Percentiles rank a stretch among this genome's conserved stretches.
phyloP scores from a whole-genome alignment of 2,797 vertebrate genomes.

The Acanthurus lineatus region DNA sequence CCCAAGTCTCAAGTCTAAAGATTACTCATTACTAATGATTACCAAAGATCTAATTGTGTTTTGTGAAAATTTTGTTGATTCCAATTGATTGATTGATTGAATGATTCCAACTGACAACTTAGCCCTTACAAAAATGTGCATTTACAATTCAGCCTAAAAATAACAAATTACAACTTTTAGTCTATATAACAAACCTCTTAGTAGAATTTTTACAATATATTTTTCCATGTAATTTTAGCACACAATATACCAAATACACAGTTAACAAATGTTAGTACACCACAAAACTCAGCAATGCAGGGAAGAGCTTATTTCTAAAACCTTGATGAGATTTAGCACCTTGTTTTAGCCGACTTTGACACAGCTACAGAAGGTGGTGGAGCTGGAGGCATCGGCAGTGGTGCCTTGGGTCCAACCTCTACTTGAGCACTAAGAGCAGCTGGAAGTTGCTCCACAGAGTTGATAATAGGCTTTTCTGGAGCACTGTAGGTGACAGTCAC shows the following conservation, averaged over 20 bases:
- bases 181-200: too few relatives aligned
- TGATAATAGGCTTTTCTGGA: conserved; percentile 67
- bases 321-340: conserved; percentile 53
- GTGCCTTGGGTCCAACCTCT: conserved; percentile 64
- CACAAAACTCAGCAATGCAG: neutral
- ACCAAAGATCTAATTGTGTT: too few relatives aligned
- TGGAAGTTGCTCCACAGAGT: conserved; percentile 36
- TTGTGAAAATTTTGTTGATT: too few relatives aligned
- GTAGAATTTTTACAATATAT: too few relatives aligned
- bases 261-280: neutral
- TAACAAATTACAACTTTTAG: too few relatives aligned
- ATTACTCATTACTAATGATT: too few relatives aligned
- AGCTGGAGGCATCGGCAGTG: conserved; percentile 80
- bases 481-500: conserved; percentile 44
- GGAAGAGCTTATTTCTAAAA: neutral
- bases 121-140: too few relatives aligned
- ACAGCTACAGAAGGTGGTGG: conserved; percentile 55
- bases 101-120: too few relatives aligned
- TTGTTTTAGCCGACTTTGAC: conserved; percentile 69
- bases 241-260: neutral
- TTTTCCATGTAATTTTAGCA: neutral
- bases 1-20: neutral
- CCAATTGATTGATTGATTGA: too few relatives aligned
- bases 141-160: too few relatives aligned
- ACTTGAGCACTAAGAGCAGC: conserved; percentile 61